Evolutionary conservation across 2,797 vertebrate genomes (phyloP), one percentile per base, ranked within the genome.

Genomic region (Clangula hyemalis): DNA sequence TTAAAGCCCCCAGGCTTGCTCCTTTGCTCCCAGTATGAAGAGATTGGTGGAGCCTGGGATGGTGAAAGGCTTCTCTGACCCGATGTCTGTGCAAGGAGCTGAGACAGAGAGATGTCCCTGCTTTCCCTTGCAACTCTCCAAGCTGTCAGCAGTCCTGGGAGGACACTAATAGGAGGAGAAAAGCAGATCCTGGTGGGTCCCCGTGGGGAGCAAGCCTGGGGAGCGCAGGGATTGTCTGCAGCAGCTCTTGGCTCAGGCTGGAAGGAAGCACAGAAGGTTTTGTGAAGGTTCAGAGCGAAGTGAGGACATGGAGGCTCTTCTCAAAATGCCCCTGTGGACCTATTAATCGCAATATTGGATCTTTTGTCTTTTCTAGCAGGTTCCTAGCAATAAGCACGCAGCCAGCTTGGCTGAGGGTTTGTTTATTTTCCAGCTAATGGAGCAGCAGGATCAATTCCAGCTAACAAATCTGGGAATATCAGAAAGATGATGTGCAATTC

Each of bases 391-490:
- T 15, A 32, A 89, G 95, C 86, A 28, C 0, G 2, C 45, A 8
- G 79, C 91, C 95, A 95, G 79, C 79, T 92, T 95, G 92, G 95
- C 94, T 51, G 14, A 4, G 80, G 77, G 4, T 91, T 76, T 96
- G 92, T 95, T 97, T 95, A 34, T 93, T 95, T 96, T 93, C 87
- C 93, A 92, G 92, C 89, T 83, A 85, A 87, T 93, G 89, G 73
- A 94, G 89, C 85, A 84, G 92, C 73, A 93, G 87, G 75, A 95
- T 81, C 84, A 27, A 82, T 10, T 96, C 86, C 90, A 94, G 87
- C 61, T 57, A 69, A 77, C 75, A 82, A 16, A 85, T 36, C 34
- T 14, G 82, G 91, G 85, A 53, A 75, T 20, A 72, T 56, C 85
- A 38, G 38, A 39, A 12, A 45, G 80, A 76, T 1, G 22, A 57